Conservation (phyloP, 2,113 vertebrate species). For the Mixornis gularis region DNA sequence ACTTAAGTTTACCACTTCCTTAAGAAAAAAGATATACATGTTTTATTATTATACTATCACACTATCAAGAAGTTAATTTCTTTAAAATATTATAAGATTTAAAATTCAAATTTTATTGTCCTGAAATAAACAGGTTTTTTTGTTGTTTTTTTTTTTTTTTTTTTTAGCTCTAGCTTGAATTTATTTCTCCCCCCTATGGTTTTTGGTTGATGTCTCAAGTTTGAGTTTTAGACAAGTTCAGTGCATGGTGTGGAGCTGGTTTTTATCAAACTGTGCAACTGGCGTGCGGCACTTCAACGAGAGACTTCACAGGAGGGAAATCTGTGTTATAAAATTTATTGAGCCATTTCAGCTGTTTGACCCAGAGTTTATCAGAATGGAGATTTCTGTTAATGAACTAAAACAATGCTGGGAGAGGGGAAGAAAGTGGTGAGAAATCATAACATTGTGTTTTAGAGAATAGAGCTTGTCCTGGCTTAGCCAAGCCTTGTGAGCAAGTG, state of each 20-base stretch:
- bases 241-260: neutral
- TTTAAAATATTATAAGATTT: constrained; percentile 63
- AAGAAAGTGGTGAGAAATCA: neutral
- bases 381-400: neutral
- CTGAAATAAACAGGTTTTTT: neutral
- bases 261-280: neutral
- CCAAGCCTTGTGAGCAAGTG: neutral
- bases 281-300: neutral
- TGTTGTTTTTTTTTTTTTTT: neutral
- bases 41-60: constrained; percentile 66
- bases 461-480: neutral
- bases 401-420: constrained; percentile 34
- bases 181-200: neutral
- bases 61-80: constrained; percentile 72
- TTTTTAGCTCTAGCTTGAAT: neutral
- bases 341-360: constrained; percentile 32
- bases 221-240: neutral
- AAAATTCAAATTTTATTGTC: constrained; percentile 46
- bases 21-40: constrained; percentile 65
- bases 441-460: neutral
- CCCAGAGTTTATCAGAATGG: neutral
- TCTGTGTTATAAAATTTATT: neutral
- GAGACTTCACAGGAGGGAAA: constrained; percentile 23
- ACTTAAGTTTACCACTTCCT: constrained; percentile 85
- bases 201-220: neutral